Percentiles rank a stretch among this genome's conserved stretches.
Evolutionary conservation across 2,888 invertebrate genomes (phyloP).

Genomic region (Phytoseiulus persimilis): DNA sequence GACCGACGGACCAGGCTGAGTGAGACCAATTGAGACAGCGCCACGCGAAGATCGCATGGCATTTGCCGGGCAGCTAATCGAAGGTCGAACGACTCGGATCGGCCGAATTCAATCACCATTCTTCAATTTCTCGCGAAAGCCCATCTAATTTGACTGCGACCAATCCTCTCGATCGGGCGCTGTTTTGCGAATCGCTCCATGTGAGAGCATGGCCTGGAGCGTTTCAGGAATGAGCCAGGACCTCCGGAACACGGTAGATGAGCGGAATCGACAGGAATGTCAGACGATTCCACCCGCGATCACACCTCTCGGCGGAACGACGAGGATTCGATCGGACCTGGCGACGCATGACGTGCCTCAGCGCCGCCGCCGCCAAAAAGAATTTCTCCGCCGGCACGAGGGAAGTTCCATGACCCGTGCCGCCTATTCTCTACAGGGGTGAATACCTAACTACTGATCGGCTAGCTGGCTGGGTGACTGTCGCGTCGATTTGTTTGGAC

Average conservation of each 20-base stretch:
- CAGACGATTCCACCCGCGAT: background rate
- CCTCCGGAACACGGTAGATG: too few relatives aligned
- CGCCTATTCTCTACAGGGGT: background rate
- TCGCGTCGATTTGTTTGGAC: background rate
- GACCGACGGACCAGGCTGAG: background rate
- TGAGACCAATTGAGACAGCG: background rate
- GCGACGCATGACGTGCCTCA: background rate
- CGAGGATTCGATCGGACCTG: background rate
- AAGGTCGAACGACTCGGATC: background rate
- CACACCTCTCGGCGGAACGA: background rate
- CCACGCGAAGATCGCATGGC: background rate
- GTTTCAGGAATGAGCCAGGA: too few relatives aligned
- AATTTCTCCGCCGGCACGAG: background rate
- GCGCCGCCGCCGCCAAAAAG: background rate
- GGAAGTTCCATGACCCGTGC: constrained; percentile 5
- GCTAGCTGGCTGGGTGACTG: background rate
- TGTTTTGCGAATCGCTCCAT: background rate
- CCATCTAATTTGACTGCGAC: background rate
- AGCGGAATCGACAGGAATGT: background rate
- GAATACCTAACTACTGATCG: background rate
- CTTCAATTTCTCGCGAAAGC: background rate
- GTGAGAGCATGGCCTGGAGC: background rate
- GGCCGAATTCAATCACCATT: background rate
- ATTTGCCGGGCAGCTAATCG: background rate
- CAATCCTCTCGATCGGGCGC: background rate